Conservation (phyloP, 1,140 invertebrate species). For the Mizuhopecten yessoensis region DNA sequence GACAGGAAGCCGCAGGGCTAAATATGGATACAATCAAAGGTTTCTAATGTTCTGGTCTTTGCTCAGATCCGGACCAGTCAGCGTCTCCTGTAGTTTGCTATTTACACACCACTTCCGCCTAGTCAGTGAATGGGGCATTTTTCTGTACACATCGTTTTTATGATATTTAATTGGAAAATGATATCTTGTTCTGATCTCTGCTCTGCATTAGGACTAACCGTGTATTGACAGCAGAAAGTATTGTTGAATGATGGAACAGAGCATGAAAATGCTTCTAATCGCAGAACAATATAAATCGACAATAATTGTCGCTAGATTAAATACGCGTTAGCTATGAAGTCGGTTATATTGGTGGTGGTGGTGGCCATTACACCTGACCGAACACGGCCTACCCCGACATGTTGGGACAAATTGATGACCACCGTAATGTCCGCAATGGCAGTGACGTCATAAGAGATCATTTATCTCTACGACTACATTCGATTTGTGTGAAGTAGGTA, state of each 20-base stretch:
- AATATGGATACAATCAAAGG: slow-evolving; percentile 16
- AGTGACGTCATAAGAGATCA: background rate
- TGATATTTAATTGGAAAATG: slow-evolving; percentile 27
- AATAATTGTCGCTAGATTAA: background rate
- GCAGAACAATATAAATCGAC: background rate
- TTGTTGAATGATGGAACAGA: slow-evolving; percentile 5
- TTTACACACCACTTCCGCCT: slow-evolving; percentile 15
- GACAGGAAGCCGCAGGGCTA: background rate
- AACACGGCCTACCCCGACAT: background rate
- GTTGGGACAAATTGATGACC: background rate
- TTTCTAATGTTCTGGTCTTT: slow-evolving; percentile 2
- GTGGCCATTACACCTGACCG: background rate
- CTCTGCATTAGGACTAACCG: background rate
- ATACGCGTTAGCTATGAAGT: background rate
- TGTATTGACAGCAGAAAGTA: slow-evolving; percentile 16
- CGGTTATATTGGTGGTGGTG: background rate
- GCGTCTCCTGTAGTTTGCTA: slow-evolving; percentile 1
- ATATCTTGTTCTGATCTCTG: background rate
- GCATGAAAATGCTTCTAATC: slow-evolving; percentile 27
- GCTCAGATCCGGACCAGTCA: background rate
- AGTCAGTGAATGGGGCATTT: slow-evolving; percentile 19
- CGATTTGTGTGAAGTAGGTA: background rate
- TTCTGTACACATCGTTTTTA: background rate
- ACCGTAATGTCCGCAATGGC: background rate
- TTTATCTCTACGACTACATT: background rate